Evolutionary conservation across 2,113 vertebrate species (phyloP), one percentile per base, ranked within the genome.

Genomic region (Hemiscyllium ocellatum): DNA sequence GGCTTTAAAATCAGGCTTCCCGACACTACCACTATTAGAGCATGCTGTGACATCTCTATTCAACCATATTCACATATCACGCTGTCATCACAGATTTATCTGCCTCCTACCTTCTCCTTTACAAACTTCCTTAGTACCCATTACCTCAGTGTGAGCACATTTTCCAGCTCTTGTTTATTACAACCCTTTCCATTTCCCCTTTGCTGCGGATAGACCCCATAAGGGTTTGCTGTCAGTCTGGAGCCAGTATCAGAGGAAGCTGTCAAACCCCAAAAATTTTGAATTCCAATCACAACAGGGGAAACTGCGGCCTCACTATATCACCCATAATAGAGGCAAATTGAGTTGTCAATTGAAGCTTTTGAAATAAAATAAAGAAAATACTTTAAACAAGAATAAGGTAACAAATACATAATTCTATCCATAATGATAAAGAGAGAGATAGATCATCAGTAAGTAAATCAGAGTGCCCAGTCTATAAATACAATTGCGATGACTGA

Each of bases 371-470:
- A 93, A 65, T 68, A 37, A 68, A 66, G 56, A 37, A 91, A 91
- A 37, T 37, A 66, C 50, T 95, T 72, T 20, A 95, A 95, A 95
- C 26, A 29, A 95, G 33, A 52, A 72, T 61, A 17, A 29, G 69
- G 61, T 42, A 91, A 91, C 89, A 37, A 95, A 72, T 33, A 72
- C 26, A 47, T 95, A 52, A 72, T 95, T 50, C 93, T 95, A 29
- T 72, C 65, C 68, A 95, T 95, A 26, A 72, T 95, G 68, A 72
- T 91, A 37, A 95, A 94, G 91, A 42, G 68, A 50, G 68, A 72
- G 26, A 76, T 76, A 76, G 69, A 95, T 95, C 94, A 95, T 95
- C 47, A 15, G 47, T 95, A 72, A 95, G 19, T 52, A 95, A 95
- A 72, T 95, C 89, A 93, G 87, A 42, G 68, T 95, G 42, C 22